Percentiles rank a stretch among this genome's conserved stretches.
Conservation (phyloP, 2,113 vertebrate genomes). For the Emydura subglobosa region DNA sequence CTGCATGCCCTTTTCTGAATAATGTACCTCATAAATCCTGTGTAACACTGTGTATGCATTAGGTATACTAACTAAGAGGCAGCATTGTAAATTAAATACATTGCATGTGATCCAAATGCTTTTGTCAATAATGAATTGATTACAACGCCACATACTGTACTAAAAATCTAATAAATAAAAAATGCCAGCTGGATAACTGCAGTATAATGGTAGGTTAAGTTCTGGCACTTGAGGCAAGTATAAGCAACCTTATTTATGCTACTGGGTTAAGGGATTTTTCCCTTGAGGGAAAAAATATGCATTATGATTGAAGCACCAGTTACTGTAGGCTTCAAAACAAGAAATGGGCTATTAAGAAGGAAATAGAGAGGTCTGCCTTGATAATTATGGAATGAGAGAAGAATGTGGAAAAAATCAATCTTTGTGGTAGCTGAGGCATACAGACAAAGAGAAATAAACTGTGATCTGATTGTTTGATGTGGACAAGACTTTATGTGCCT, state of each 20-base stretch:
- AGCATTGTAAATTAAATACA: conserved; percentile 69
- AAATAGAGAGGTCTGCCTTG: neutral
- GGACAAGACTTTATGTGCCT: neutral
- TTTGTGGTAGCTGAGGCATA: neutral
- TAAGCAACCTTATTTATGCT: conserved; percentile 54
- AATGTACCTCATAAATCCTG: neutral
- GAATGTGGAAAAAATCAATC: neutral
- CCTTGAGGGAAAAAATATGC: conserved; percentile 9
- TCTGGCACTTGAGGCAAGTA: conserved; percentile 61
- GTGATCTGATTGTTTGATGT: conserved; percentile 1
- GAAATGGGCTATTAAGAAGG: neutral
- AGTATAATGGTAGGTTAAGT: conserved; percentile 50
- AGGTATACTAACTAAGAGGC: conserved; percentile 41
- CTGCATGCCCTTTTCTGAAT: conserved; percentile 32
- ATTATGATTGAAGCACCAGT: neutral
- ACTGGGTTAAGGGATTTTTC: conserved; percentile 54
- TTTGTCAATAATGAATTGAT: conserved; percentile 72
- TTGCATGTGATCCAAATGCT: conserved; percentile 44
- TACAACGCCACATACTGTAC: conserved; percentile 60
- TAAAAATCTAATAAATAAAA: conserved; percentile 60
- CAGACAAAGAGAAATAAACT: neutral
- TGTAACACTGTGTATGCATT: conserved; percentile 9
- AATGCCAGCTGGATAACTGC: conserved; percentile 60
- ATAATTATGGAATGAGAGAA: neutral
- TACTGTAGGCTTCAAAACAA: conserved; percentile 41